phyloP scores from a whole-genome alignment of 1,140 invertebrate genomes.

The Scylla paramamosain region DNA sequence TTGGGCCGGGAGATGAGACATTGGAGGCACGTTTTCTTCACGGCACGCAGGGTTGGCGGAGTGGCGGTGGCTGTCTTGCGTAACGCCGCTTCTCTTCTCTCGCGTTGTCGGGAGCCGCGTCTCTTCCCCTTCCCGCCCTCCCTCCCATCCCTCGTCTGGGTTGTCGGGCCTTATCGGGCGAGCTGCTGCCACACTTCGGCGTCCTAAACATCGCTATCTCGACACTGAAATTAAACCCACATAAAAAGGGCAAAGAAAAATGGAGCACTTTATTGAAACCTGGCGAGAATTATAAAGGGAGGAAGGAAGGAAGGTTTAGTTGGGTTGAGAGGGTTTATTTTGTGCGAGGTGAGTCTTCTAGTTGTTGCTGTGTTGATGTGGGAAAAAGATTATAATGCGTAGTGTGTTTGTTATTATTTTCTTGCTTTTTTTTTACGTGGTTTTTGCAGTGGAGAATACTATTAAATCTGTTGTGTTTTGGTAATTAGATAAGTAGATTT shows the following conservation, averaged over 20 bases:
- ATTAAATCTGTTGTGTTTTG: too few species aligned
- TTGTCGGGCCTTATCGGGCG: background rate
- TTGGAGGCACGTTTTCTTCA: too few species aligned
- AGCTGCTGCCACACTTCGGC: background rate
- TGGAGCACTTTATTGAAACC: slow-evolving; percentile 14
- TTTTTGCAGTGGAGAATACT: background rate
- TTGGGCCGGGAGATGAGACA: too few species aligned
- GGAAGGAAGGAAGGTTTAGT: background rate
- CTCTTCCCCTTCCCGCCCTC: background rate
- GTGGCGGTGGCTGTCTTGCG: too few species aligned
- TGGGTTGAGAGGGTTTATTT: too few species aligned
- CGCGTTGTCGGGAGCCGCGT: too few species aligned
- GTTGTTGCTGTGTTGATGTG: too few species aligned
- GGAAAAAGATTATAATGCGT: too few species aligned
- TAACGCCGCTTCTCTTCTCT: too few species aligned
- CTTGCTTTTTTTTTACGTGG: background rate
- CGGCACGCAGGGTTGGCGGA: too few species aligned
- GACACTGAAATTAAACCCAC: background rate
- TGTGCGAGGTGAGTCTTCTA: too few species aligned
- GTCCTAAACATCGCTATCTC: background rate
- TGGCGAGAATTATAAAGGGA: background rate
- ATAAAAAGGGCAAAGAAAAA: background rate
- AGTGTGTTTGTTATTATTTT: background rate
- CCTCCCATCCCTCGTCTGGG: background rate
- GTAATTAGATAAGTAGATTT: too few species aligned